These are phyloP conservation scores for Glyptemys insculpta DNA, from an alignment of 2,797 vertebrate genomes.

Conservation along the genomic window DNA sequence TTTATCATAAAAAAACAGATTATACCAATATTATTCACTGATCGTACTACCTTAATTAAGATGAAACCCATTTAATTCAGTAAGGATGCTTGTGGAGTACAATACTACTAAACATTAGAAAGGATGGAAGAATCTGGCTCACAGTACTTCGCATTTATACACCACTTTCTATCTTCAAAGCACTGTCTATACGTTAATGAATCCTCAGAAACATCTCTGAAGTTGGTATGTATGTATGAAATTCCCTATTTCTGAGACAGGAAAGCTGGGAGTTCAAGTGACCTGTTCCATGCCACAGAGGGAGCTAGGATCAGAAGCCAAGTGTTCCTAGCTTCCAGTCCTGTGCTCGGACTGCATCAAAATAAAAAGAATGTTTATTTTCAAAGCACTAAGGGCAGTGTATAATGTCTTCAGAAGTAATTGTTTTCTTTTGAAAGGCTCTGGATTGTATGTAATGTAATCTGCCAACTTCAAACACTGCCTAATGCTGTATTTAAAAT, in stretches of 20 bases:
- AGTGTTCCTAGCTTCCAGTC: background rate
- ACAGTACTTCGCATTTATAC: background rate
- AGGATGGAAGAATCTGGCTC: background rate
- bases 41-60: accelerated
- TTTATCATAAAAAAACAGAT: background rate
- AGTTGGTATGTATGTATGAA: background rate
- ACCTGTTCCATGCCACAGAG: background rate
- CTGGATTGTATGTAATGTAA: background rate
- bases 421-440: background rate
- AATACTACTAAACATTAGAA: background rate
- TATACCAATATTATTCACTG: background rate
- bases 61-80: background rate
- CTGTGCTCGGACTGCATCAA: background rate
- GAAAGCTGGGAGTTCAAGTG: background rate
- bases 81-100: background rate
- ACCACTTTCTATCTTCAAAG: background rate
- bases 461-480: background rate
- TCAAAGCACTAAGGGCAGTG: background rate
- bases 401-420: background rate
- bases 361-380: background rate
- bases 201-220: background rate
- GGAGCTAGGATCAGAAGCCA: background rate
- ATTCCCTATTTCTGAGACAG: background rate
- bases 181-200: background rate
- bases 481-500: background rate